A percentile compares a stretch with the other conserved stretches of the same genome.
Evolutionary conservation across 2,797 vertebrate species (phyloP).

Genomic region (Schizothorax lantsangensis): DNA sequence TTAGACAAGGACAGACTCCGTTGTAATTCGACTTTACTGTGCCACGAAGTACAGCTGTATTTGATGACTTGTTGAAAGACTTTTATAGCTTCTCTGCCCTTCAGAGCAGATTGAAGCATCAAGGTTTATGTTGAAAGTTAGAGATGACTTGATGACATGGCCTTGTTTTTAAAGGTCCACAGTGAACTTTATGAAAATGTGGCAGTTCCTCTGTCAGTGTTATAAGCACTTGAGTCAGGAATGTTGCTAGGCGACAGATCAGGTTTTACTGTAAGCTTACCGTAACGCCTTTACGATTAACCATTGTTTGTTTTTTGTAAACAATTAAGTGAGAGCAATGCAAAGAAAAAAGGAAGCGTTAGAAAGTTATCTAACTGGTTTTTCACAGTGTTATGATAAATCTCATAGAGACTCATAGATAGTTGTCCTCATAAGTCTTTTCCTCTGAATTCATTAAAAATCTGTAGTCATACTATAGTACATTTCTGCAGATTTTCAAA

Average conservation of each 20-base stretch:
- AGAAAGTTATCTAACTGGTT: background rate
- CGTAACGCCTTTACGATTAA: background rate
- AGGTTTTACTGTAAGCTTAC: slow-evolving; percentile 1
- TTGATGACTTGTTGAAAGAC: slow-evolving; percentile 17
- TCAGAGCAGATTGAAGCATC: background rate
- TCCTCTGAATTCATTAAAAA: background rate
- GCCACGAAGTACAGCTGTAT: background rate
- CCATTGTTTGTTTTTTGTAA: background rate
- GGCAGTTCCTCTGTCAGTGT: slow-evolving; percentile 7
- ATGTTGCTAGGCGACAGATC: slow-evolving; percentile 47
- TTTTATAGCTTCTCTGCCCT: slow-evolving; percentile 23
- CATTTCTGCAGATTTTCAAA: background rate
- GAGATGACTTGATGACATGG: slow-evolving; percentile 3
- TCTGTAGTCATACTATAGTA: background rate
- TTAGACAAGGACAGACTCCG: background rate
- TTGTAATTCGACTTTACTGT: slow-evolving; percentile 1
- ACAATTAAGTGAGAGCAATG: background rate
- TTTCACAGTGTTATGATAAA: background rate
- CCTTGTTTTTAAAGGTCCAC: slow-evolving; percentile 21
- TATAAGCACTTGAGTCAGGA: slow-evolving; percentile 38
- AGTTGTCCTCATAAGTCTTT: background rate
- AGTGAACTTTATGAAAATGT: slow-evolving; percentile 12
- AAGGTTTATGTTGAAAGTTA: slow-evolving; percentile 17
- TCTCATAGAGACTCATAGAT: background rate
- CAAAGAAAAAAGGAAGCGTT: background rate